Evolutionary conservation across 1,140 invertebrate species (phyloP), one percentile per base, ranked within the genome.

Genomic region (Acarapis woodi): DNA sequence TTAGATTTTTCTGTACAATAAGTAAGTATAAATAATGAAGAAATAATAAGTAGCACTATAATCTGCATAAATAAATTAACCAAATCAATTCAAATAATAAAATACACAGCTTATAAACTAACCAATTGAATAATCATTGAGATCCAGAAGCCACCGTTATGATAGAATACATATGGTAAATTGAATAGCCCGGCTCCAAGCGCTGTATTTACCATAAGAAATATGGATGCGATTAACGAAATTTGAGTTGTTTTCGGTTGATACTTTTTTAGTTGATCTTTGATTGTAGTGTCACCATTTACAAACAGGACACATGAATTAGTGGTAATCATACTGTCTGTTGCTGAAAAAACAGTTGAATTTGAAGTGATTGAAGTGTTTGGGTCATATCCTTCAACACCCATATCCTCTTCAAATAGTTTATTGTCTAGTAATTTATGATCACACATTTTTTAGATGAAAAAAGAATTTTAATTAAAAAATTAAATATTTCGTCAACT

Each of bases 201-300:
- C 0, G 67, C 69, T 6, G 69, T 66, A 56, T 73, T 73, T 0
- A 71, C 57, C 4, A 71, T 67, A 18, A 73, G 51, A 48, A 72
- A 67, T n/a, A 66, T 56, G n/a, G 66, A 64, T 1, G 60, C 57
- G 3, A 4, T 28, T n/a, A n/a, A 40, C 8, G 15, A 21, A 39
- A 63, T 49, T 47, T 58, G 56, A 3, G 56, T 28, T 28, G 25
- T 9, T 28, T 28, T 14, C 25, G 8, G 25, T 28, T 28, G n/a
- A n/a, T n/a, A n/a, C n/a, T n/a, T n/a, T n/a, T n/a, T n/a, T n/a
- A n/a, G n/a, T n/a, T n/a, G n/a, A n/a, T n/a, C n/a, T n/a, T n/a
- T n/a, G n/a, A n/a, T n/a, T n/a, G n/a, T n/a, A n/a, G n/a, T n/a
- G n/a, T n/a, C n/a, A n/a, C n/a, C n/a, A n/a, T n/a, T n/a, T n/a